Evolutionary conservation across 2,888 invertebrate species (phyloP).

Genomic region (Brachyptera putata): DNA sequence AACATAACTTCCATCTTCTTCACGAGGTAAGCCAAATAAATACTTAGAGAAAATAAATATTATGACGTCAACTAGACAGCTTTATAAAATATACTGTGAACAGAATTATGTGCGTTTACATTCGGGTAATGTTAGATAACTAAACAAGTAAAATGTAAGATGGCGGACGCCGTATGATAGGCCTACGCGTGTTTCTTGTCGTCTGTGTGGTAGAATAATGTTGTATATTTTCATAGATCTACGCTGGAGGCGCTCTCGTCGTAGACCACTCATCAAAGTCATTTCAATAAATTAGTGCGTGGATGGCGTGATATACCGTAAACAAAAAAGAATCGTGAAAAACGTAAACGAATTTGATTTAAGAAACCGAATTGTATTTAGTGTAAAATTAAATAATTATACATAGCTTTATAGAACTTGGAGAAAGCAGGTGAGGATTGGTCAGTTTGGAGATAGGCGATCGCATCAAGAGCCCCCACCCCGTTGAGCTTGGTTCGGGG

Average conservation of each 20-base stretch:
- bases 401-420: neutral
- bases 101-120: slow-evolving; percentile 32
- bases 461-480: neutral
- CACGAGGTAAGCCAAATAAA: slow-evolving; percentile 30
- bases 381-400: neutral
- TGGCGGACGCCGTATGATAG: too few species aligned
- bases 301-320: slow-evolving; percentile 9
- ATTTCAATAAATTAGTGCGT: slow-evolving; percentile 30
- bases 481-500: neutral
- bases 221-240: slow-evolving; percentile 19
- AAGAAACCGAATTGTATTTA: neutral
- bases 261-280: slow-evolving; percentile 26
- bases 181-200: neutral
- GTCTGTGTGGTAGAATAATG: neutral
- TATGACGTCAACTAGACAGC: slow-evolving; percentile 30
- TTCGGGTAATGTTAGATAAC: neutral
- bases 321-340: too few species aligned
- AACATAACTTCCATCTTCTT: too few species aligned
- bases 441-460: neutral
- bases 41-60: slow-evolving; percentile 31
- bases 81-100: slow-evolving; percentile 32
- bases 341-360: slow-evolving; percentile 7
- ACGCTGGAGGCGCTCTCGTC: neutral
- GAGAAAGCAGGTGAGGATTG: too few species aligned
- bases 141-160: slow-evolving; percentile 1